Base-by-base conservation (phyloP, 1,140 invertebrate species). In the Ceratina calcarata region DNA sequence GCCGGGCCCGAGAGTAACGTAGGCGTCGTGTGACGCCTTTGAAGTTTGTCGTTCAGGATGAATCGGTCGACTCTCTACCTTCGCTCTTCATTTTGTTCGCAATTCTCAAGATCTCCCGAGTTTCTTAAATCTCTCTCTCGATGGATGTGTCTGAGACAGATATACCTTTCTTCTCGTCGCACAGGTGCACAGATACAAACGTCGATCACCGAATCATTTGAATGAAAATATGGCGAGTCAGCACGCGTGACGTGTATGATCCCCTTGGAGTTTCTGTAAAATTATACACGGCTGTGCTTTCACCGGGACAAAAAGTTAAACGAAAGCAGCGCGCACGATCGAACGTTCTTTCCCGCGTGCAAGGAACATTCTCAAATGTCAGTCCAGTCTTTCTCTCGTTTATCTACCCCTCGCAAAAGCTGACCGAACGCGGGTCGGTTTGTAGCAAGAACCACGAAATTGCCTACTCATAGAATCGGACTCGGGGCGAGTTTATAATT, bases 1-100 rank as follows among this genome's bases (percentile, higher is more conserved):
- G 82, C 71, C 69, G 85, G 51, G 49, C 49, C 37, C 22, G 72
- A 65, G 18, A 85, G 32, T 64, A 91, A 70, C n/a, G 72, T 85
- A 22, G 87, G 91, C 90, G 90, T 91, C 91, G 89, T 91, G 71
- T 89, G 90, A 90, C 89, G 90, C 89, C 91, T 78, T 55, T 87
- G 82, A 72, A 89, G 64, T 82, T 87, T 86, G 69, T 86, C 90
- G 87, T 88, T 91, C 90, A 90, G 88, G 64, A 65, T 92, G 85
- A 77, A 6, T 20, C n/a, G 67, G 0, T 53, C 8, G 0, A 53
- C 20, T 49, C 13, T 10, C 15, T 18, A 24, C 15, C 27, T 67
- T 45, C 62, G 61, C 20, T 27, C 78, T 20, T 64, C 58, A 24
- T 83, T 32, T 6, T 24, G 0, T 12, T 4, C 3, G 2, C 15